These are phyloP conservation scores for Mastacembelus armatus DNA, from an alignment of 2,797 vertebrate species.

Conservation along the genomic window DNA sequence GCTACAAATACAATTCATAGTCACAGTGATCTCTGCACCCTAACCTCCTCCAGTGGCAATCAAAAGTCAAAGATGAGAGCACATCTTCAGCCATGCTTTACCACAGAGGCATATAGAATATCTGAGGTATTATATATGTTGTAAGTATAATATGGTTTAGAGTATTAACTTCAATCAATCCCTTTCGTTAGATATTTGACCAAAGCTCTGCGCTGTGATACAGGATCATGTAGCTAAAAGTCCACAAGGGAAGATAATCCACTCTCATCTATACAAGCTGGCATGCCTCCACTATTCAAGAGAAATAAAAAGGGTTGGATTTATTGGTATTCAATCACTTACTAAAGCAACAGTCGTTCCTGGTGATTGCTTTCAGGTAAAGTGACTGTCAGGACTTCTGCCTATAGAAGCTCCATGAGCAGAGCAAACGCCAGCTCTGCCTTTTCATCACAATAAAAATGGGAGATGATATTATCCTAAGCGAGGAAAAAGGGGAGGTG, in stretches of 20 bases:
- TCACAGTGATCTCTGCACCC: neutral
- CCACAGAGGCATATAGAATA: neutral
- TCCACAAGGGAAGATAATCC: constrained; percentile 62
- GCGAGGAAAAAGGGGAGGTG: constrained; percentile 50
- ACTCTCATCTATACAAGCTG: constrained; percentile 42
- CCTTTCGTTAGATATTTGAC: constrained; percentile 42
- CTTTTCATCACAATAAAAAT: constrained; percentile 63
- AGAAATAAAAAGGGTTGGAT: constrained; percentile 56
- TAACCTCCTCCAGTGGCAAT: constrained; percentile 8
- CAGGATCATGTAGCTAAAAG: constrained; percentile 42
- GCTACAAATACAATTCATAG: constrained; percentile 14
- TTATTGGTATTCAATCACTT: constrained; percentile 68
- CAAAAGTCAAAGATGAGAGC: constrained; percentile 19
- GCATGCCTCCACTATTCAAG: constrained; percentile 29
- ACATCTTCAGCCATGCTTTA: neutral
- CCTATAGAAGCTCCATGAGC: constrained; percentile 30
- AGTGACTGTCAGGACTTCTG: constrained; percentile 55
- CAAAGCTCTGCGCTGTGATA: constrained; percentile 29
- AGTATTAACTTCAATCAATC: constrained; percentile 53
- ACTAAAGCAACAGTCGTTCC: constrained; percentile 48
- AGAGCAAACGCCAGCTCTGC: constrained; percentile 44
- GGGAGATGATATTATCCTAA: constrained; percentile 51
- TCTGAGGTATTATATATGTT: constrained; percentile 27
- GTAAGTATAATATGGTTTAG: constrained; percentile 25
- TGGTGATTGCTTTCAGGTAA: constrained; percentile 64